phyloP scores from a whole-genome alignment of 2,888 invertebrate species.

The Rhimphoctona megacephalus region DNA sequence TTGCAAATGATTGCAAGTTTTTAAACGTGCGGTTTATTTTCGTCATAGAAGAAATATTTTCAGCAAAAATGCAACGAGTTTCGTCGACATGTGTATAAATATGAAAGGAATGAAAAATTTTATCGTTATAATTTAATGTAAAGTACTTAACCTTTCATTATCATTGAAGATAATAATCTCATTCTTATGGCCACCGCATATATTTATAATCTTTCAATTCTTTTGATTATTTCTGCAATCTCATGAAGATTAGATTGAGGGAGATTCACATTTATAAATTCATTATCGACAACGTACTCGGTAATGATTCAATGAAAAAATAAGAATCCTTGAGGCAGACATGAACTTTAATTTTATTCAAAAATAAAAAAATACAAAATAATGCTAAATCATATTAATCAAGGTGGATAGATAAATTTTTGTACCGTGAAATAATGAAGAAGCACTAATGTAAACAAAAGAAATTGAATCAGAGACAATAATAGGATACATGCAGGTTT shows the following conservation, averaged over 20 bases:
- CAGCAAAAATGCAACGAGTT: not conserved
- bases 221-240: not conserved
- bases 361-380: not conserved
- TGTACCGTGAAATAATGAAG: not conserved
- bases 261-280: not conserved
- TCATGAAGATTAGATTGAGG: not conserved
- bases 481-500: not conserved
- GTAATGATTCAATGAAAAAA: not conserved
- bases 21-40: not conserved
- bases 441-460: not conserved
- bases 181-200: not conserved
- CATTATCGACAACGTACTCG: not conserved
- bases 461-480: not conserved
- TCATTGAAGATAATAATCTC: not conserved
- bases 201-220: not conserved
- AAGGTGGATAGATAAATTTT: not conserved
- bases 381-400: not conserved
- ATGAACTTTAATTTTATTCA: not conserved
- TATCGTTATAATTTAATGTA: not conserved
- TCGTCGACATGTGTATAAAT: not conserved
- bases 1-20: not conserved
- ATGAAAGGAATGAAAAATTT: not conserved
- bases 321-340: not conserved
- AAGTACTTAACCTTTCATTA: conserved; percentile 5
- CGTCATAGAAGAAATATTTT: not conserved